Base-by-base conservation (phyloP, 30 jellyfish, hydroid and myxozoan genomes). In the Hydractinia symbiolongicarpus region DNA sequence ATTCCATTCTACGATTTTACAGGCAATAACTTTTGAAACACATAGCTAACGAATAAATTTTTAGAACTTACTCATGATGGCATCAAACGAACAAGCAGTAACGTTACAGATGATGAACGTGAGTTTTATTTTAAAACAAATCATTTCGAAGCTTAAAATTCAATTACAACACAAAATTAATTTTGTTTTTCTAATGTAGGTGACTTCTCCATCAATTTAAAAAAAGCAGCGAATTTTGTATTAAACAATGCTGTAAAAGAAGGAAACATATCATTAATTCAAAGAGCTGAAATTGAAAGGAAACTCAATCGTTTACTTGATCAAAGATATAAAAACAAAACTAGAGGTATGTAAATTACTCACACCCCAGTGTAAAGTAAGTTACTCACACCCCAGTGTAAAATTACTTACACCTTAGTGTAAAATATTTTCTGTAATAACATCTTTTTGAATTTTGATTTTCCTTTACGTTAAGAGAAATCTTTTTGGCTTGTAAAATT, bases 201-300 rank as follows among this genome's bases (percentile, higher is more conserved):
- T 44, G 87, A 79, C 56, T 79, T 79, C 67, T 79, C 87, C 30
- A 10, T 79, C 1, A 79, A 85, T 86, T 71, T 89, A 81, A 80
- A 82, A 58, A 84, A 81, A 17, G 97, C 97, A 1, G 92, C 92
- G 53, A 81, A 89, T 56, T 90, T 78, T 55, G 97, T 89, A 7
- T 83, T 89, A 75, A 84, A 81, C 4, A 85, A 82, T 52, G 86
- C 97, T 0, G 85, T 89, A 1, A 53, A 53, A 81, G 92, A 86
- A 40, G 97, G 97, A 1, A 89, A 89, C 73, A 89, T 89, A 21
- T 74, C 93, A 9, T 53, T 71, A 16, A 88, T 61, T 67, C 97
- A 89, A 69, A 64, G 95, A 53, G 67, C 73, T 20, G 92, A 84
- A n/a, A 89, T 89, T 5, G 82, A 90, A 20, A 79, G 64, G 8